Evolutionary conservation across 1,140 invertebrate species (phyloP).

Genomic region (Zaprionus tsacasi): DNA sequence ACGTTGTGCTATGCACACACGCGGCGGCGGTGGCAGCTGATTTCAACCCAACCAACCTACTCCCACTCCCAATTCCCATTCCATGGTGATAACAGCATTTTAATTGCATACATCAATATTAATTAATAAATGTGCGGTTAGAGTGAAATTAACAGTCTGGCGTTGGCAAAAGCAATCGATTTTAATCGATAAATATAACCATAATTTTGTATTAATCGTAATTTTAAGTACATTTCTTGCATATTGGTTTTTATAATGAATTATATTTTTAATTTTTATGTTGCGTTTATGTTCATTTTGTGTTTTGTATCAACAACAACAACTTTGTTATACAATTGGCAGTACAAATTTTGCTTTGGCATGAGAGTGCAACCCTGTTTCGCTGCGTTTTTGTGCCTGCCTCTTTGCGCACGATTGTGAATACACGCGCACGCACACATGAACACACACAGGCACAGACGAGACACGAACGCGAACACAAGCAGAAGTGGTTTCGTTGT

Average conservation of each 20-base stretch:
- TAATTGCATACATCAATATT: conserved; percentile 30
- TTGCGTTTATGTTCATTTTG: conserved; percentile 38
- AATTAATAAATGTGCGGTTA: conserved; percentile 44
- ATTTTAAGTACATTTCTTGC: conserved; percentile 60
- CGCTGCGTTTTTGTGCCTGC: conserved; percentile 45
- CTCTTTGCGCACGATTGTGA: conserved; percentile 48
- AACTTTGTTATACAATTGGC: conserved; percentile 53
- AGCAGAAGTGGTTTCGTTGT: conserved; percentile 39
- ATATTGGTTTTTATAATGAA: conserved; percentile 41
- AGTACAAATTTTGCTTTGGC: conserved; percentile 44
- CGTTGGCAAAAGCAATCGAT: conserved; percentile 62
- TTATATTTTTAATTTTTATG: conserved; percentile 19
- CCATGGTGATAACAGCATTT: conserved; percentile 14
- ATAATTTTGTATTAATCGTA: conserved; percentile 56
- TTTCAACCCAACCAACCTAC: conserved; percentile 18
- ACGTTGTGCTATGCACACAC: conserved; percentile 40
- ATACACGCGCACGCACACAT: conserved; percentile 27
- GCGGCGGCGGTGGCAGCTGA: conserved; percentile 41
- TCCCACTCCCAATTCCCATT: neutral
- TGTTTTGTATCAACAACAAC: conserved; percentile 34
- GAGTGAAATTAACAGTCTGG: conserved; percentile 45
- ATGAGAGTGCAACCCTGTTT: conserved; percentile 57
- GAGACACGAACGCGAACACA: neutral
- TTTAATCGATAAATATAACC: conserved; percentile 62
- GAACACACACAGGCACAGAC: conserved; percentile 19